A percentile compares a stretch with the other conserved stretches of the same genome.
Evolutionary conservation across 2,797 vertebrate species (phyloP).

Genomic region (Lepidocolaptes lacrymiger): DNA sequence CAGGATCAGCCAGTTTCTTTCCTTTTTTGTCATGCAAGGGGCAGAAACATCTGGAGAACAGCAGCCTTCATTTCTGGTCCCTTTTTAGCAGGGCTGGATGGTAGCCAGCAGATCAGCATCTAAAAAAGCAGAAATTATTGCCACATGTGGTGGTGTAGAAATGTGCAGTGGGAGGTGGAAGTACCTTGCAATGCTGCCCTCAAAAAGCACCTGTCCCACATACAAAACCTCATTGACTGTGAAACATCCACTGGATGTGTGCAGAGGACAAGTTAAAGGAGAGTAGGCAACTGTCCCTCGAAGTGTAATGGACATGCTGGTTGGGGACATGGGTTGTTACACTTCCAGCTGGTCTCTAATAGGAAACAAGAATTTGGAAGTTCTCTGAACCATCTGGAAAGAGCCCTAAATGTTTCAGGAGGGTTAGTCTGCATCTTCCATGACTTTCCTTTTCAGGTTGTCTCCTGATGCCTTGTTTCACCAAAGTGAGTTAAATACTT

Average conservation of each 20-base stretch:
- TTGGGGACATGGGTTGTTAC: not conserved
- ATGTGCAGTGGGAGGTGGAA: not conserved
- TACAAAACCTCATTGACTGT: not conserved
- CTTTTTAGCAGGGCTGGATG: not conserved
- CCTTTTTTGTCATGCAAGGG: not conserved
- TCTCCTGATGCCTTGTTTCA: not conserved
- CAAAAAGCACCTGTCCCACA: not conserved
- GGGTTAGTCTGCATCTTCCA: not conserved
- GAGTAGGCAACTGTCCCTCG: not conserved
- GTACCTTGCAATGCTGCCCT: not conserved
- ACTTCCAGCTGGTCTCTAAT: not conserved
- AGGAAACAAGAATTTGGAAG: not conserved
- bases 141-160: not conserved
- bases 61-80: not conserved
- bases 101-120: not conserved
- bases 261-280: not conserved
- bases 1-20: not conserved
- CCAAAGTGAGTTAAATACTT: not conserved
- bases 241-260: not conserved
- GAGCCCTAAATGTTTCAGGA: not conserved
- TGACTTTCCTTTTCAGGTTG: not conserved
- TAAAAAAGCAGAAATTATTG: not conserved
- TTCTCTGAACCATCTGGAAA: not conserved
- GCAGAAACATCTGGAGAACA: not conserved
- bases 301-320: accelerated